phyloP scores from a whole-genome alignment of 2,797 vertebrate species.

The Anomalospiza imberbis region DNA sequence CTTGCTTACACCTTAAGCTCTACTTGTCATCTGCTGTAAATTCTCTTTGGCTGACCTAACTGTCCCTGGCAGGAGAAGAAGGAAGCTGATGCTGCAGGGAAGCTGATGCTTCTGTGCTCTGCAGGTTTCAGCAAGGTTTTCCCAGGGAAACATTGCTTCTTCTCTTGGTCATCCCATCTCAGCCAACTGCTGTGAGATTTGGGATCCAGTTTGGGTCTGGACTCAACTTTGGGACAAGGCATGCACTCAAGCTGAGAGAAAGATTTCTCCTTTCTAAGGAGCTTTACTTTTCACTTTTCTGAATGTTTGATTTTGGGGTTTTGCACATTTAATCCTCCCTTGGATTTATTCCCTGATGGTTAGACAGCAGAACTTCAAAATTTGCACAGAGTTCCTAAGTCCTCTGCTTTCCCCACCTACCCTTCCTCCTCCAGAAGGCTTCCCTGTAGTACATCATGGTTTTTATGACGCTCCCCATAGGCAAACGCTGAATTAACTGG shows the following conservation, averaged over 20 bases:
- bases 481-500: slow-evolving; percentile 81
- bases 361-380: background rate
- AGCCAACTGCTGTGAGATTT: background rate
- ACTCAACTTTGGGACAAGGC: background rate
- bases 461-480: slow-evolving; percentile 83
- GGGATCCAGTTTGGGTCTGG: background rate
- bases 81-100: background rate
- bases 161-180: background rate
- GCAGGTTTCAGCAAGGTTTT: background rate
- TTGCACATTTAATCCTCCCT: background rate
- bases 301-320: background rate
- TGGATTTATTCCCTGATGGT: background rate
- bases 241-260: background rate
- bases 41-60: background rate
- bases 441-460: slow-evolving; percentile 83
- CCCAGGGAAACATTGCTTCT: background rate
- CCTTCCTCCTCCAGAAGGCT: slow-evolving; percentile 80
- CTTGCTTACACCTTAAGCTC: background rate
- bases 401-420: slow-evolving; percentile 49
- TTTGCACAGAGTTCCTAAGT: background rate
- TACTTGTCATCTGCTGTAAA: background rate
- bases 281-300: background rate
- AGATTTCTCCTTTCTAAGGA: background rate
- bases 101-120: background rate
- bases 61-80: background rate